Percentiles rank a stretch among this genome's conserved stretches.
Conservation (phyloP, 1,140 invertebrate genomes). For the Lucilia cuprina region DNA sequence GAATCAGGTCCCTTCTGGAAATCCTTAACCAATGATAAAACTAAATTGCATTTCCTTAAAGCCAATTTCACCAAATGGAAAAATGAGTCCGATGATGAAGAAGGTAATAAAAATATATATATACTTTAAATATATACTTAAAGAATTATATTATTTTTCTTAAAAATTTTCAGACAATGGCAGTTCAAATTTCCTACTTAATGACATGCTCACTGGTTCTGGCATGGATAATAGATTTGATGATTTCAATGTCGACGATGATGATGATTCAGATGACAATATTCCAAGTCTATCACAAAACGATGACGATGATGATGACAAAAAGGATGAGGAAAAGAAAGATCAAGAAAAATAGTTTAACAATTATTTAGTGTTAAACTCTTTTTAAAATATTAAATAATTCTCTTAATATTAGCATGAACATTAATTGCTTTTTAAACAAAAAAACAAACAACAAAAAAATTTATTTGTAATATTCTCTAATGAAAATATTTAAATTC, state of each 20-base stretch:
- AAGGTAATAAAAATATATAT: conserved; percentile 45
- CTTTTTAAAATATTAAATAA: not conserved
- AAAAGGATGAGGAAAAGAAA: conserved; percentile 24
- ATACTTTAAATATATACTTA: not conserved
- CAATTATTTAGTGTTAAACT: conserved; percentile 33
- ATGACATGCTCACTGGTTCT: conserved; percentile 25
- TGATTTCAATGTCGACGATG: conserved; percentile 56
- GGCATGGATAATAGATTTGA: conserved; percentile 55
- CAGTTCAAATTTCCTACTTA: conserved; percentile 16
- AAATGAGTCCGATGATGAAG: conserved; percentile 83
- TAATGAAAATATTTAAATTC: not conserved
- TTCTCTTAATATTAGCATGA: conserved; percentile 35
- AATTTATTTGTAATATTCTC: conserved; percentile 10
- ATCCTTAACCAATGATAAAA: conserved; percentile 82
- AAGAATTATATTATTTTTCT: not conserved
- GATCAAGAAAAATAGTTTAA: conserved; percentile 39
- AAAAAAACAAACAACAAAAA: not conserved
- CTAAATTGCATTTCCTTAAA: conserved; percentile 95
- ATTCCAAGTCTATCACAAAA: conserved; percentile 58
- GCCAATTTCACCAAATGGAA: conserved; percentile 97
- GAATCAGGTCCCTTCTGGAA: conserved; percentile 82
- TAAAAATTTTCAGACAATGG: conserved; percentile 21
- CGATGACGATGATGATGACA: conserved; percentile 55
- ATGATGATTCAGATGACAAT: conserved; percentile 55
- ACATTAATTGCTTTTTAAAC: conserved; percentile 31